These are phyloP conservation scores for Lasaia peninsularis DNA, from an alignment of 1,140 invertebrate species.

Conservation along the genomic window DNA sequence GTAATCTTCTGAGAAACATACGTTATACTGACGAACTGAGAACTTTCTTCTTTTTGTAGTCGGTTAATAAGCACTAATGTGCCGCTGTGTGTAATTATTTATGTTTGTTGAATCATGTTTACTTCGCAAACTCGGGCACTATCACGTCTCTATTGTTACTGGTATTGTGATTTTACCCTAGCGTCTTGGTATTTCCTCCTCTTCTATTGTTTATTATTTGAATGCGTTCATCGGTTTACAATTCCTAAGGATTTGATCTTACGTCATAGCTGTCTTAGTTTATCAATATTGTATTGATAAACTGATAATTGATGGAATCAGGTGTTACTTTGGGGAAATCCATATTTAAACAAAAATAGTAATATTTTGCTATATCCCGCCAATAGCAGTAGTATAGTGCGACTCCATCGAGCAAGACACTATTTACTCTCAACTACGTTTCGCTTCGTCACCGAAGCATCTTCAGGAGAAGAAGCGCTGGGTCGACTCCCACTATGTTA, in stretches of 20 bases:
- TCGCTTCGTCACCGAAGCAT: too few relatives aligned
- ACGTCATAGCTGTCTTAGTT: too few relatives aligned
- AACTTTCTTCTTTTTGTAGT: background rate
- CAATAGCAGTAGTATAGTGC: too few relatives aligned
- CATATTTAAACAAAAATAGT: too few relatives aligned
- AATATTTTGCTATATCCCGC: background rate
- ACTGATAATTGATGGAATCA: too few relatives aligned
- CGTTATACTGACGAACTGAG: too few relatives aligned
- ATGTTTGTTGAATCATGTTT: background rate
- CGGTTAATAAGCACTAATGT: background rate
- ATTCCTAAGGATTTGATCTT: background rate
- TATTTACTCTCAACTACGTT: too few relatives aligned
- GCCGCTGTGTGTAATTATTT: background rate
- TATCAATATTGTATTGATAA: background rate
- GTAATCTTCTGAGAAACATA: too few relatives aligned
- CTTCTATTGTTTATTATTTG: conserved; percentile 48
- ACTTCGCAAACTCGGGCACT: background rate
- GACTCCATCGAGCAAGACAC: too few relatives aligned
- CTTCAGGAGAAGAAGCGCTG: too few relatives aligned
- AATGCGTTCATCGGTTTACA: conserved; percentile 2
- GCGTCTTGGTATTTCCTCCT: conserved; percentile 59
- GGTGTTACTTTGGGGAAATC: too few relatives aligned
- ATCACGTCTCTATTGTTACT: conserved; percentile 42
- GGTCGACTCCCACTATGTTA: too few relatives aligned
- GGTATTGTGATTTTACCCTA: conserved; percentile 38